Percentiles rank a stretch among this genome's conserved stretches.
These are phyloP conservation scores for Nezara viridula DNA, from an alignment of 2,888 invertebrate species.

Conservation along the genomic window DNA sequence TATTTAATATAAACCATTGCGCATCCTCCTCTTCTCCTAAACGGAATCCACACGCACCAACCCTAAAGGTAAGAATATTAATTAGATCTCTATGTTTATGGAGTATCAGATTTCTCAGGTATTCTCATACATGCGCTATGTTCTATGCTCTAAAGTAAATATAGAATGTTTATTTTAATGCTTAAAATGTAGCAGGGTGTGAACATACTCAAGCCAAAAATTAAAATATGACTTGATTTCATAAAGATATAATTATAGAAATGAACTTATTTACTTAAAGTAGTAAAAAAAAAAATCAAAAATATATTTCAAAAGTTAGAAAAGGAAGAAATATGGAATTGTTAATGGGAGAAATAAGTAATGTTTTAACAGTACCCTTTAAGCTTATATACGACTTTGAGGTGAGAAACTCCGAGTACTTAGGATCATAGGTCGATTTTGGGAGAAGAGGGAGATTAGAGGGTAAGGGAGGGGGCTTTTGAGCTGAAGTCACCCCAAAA, in stretches of 20 bases:
- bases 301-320: no score
- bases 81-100: neutral
- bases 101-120: neutral
- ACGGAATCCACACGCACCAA: neutral
- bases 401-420: no score
- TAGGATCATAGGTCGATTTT: no score
- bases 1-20: slow-evolving; percentile 28
- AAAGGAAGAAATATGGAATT: no score
- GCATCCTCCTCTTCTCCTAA: neutral
- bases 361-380: no score
- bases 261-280: no score
- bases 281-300: no score
- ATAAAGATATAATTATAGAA: neutral
- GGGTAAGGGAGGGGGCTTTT: no score
- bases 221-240: neutral
- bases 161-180: neutral
- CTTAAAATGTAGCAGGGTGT: neutral
- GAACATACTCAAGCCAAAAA: neutral
- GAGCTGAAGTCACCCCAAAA: no score
- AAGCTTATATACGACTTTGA: no score
- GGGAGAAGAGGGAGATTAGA: no score
- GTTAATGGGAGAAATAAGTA: no score
- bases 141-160: neutral
- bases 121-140: neutral
- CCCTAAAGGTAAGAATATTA: neutral